A percentile compares a stretch with the other conserved stretches of the same genome.
Conservation (phyloP, 2,113 vertebrate species). For the Nannobrachium achirus region DNA sequence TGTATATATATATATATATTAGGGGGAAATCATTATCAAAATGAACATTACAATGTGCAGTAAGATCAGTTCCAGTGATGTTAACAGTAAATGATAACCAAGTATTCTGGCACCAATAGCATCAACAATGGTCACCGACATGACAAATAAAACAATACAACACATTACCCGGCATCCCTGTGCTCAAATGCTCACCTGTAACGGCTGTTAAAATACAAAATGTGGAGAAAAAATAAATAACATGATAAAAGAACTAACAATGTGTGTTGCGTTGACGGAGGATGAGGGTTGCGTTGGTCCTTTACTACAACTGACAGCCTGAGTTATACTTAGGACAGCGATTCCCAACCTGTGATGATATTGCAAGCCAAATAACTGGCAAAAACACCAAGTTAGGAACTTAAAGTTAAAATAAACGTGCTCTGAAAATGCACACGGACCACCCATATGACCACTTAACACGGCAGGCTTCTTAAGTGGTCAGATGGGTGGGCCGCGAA, state of each 20-base stretch:
- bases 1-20: too few species aligned
- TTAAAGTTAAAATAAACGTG: too few species aligned
- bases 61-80: slow-evolving; percentile 15
- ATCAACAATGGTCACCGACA: slow-evolving; percentile 19
- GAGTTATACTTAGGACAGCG: too few species aligned
- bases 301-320: too few species aligned
- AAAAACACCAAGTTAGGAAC: too few species aligned
- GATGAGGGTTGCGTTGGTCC: slow-evolving; percentile 47
- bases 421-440: too few species aligned
- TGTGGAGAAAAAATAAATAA: slow-evolving; percentile 7
- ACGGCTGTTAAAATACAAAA: neutral
- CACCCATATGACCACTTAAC: too few species aligned
- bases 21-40: neutral
- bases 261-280: slow-evolving; percentile 40
- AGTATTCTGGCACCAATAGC: neutral
- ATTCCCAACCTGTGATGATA: too few species aligned
- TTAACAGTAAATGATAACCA: neutral
- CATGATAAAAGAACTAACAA: slow-evolving; percentile 21
- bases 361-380: too few species aligned
- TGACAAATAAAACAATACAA: slow-evolving; percentile 10
- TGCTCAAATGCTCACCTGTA: slow-evolving; percentile 20
- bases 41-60: slow-evolving; percentile 21
- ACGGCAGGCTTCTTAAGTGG: too few species aligned
- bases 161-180: slow-evolving; percentile 8
- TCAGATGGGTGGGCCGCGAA: too few species aligned